These are phyloP conservation scores for Lophura swinhoii DNA, from an alignment of 2,797 vertebrate species.

Conservation along the genomic window DNA sequence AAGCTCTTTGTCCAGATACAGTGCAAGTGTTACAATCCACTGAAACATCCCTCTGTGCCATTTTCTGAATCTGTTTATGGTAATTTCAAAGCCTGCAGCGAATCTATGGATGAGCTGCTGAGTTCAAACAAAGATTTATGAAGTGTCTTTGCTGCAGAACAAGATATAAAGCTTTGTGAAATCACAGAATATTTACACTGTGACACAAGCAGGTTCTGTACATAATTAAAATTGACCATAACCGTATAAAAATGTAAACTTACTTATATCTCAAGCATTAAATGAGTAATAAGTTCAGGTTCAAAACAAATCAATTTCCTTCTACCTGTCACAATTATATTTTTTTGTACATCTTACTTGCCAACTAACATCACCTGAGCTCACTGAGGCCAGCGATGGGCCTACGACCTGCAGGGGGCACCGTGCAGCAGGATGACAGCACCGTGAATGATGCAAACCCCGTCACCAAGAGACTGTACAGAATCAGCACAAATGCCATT, in stretches of 20 bases:
- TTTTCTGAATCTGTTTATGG: not conserved
- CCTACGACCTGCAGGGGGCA: slow-evolving; percentile 50
- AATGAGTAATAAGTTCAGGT: rapidly evolving
- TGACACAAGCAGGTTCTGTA: not conserved
- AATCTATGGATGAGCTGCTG: not conserved
- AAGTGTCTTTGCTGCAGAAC: not conserved
- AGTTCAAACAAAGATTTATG: not conserved
- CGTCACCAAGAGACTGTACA: not conserved
- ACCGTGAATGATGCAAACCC: not conserved
- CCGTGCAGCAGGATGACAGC: not conserved
- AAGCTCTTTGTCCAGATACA: not conserved
- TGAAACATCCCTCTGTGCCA: not conserved
- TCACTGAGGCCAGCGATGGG: rapidly evolving
- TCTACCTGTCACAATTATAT: not conserved
- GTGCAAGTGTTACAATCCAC: not conserved
- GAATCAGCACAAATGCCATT: not conserved
- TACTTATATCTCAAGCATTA: not conserved
- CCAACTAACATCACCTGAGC: too few species aligned
- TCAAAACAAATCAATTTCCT: not conserved
- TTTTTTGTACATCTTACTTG: too few species aligned
- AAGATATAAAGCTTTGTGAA: not conserved
- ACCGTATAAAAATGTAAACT: not conserved
- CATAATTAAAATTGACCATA: not conserved
- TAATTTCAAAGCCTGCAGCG: not conserved
- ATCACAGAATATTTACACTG: not conserved